Percentiles rank a stretch among this genome's conserved stretches.
phyloP scores from a whole-genome alignment of 2,888 invertebrate species.

The Proisotoma minuta region DNA sequence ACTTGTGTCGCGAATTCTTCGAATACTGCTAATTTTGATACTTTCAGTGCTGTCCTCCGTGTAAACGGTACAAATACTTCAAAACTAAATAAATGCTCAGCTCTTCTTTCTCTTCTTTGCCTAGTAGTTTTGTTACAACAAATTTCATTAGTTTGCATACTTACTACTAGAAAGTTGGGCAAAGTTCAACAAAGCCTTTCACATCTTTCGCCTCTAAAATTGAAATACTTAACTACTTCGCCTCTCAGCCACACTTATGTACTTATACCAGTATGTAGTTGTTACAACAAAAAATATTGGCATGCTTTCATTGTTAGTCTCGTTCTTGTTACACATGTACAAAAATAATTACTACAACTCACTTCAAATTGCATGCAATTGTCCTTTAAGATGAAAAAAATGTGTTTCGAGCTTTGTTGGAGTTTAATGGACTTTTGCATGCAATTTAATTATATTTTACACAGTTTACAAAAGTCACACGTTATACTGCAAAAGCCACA shows the following conservation, averaged over 20 bases:
- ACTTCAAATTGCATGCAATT: background rate
- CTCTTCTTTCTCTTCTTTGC: too few species aligned
- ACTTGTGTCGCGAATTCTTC: conserved; percentile 55
- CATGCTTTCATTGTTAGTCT: background rate
- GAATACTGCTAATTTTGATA: conserved; percentile 53
- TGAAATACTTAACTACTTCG: too few species aligned
- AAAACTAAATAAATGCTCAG: too few species aligned
- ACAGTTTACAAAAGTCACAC: background rate
- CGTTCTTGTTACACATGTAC: background rate
- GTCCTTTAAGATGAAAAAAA: background rate
- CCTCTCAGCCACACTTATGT: too few species aligned
- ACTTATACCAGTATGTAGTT: too few species aligned
- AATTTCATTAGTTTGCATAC: too few species aligned
- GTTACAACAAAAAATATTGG: too few species aligned
- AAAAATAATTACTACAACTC: background rate
- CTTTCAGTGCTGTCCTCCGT: conserved; percentile 53
- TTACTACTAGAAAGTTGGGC: too few species aligned
- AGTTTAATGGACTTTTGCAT: background rate
- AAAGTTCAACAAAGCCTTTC: too few species aligned
- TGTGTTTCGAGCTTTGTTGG: background rate
- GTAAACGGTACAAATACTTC: conserved; percentile 62
- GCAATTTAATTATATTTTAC: background rate
- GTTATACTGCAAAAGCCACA: background rate
- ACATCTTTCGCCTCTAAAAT: too few species aligned
- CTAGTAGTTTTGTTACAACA: too few species aligned